A percentile compares a stretch with the other conserved stretches of the same genome.
Conservation (phyloP, 1,140 invertebrate species). For the Delia radicum region DNA sequence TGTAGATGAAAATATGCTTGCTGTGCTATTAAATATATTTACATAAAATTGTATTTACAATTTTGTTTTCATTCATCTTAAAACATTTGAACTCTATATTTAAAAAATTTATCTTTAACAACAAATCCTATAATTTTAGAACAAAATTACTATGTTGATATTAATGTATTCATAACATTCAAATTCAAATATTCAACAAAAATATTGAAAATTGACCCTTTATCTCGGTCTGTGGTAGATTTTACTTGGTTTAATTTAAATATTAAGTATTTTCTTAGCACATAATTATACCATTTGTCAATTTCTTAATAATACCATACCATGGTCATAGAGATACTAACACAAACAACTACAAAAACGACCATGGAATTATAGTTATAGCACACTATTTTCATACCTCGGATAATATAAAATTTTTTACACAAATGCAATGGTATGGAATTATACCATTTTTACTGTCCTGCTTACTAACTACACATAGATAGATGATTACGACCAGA, state of each 20-base stretch:
- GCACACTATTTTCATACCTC: neutral
- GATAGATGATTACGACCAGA: neutral
- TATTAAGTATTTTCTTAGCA: constrained; percentile 5
- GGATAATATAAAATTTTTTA: neutral
- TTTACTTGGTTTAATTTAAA: neutral
- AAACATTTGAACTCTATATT: neutral
- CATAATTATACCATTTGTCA: constrained; percentile 22
- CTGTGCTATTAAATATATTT: too few relatives aligned
- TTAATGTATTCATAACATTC: neutral
- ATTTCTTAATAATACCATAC: constrained; percentile 19
- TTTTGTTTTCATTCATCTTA: too few relatives aligned
- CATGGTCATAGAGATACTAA: neutral
- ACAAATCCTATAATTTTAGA: neutral
- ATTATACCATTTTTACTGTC: neutral
- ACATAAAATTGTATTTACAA: too few relatives aligned
- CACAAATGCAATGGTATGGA: neutral
- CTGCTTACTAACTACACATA: neutral
- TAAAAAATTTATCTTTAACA: neutral
- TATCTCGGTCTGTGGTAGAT: neutral
- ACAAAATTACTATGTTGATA: neutral
- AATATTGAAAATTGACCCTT: neutral
- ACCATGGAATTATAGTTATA: neutral
- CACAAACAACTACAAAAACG: neutral
- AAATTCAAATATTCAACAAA: neutral
- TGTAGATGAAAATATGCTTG: too few relatives aligned